Evolutionary conservation across 1,140 invertebrate genomes (phyloP), one percentile per base, ranked within the genome.

Genomic region (Asobara japonica): DNA sequence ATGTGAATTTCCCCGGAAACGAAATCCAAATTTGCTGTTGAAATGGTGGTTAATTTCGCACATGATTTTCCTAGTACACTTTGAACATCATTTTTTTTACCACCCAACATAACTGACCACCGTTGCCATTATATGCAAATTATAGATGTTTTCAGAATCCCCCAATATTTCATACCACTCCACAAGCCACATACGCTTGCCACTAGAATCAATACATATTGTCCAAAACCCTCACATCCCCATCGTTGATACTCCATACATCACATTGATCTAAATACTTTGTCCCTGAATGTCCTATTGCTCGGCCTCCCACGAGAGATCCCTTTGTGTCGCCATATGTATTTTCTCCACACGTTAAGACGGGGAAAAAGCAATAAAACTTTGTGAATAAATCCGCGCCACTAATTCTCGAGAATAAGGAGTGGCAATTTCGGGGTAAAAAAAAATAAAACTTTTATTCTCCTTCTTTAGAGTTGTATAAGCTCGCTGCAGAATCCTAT

Each of bases 331-430:
- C 41, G 41, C 41, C 41, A 45, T 45, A 45, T 45, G 18, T 68
- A 51, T 29, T 56, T 33, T 30, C 48, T 51, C 27, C 13, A 30
- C 31, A 30, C 30, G 13, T 36, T 41, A 31, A 65, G 11, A 69
- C 60, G 38, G 30, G 41, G 16, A 25, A 45, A 45, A 45, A 45
- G 60, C 30, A 65, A 64, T 38, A 33, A 65, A 71, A 71, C 25
- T 71, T 71, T 38, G 8, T 51, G 31, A 71, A 71, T 71, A 65
- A 71, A 71, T 71, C 69, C 64, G 41, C 51, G 16, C 64, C 29
- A 65, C 69, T 71, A 71, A 71, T 71, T 71, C 69, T 33, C 29
- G 8, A 29, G 69, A 62, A 71, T 71, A 56, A 16, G 29, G 48
- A 56, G 33, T 51, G 38, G 38, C 62, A 51, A 71, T 71, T 65